phyloP scores from a whole-genome alignment of 1,140 invertebrate genomes.

The Triops cancriformis region DNA sequence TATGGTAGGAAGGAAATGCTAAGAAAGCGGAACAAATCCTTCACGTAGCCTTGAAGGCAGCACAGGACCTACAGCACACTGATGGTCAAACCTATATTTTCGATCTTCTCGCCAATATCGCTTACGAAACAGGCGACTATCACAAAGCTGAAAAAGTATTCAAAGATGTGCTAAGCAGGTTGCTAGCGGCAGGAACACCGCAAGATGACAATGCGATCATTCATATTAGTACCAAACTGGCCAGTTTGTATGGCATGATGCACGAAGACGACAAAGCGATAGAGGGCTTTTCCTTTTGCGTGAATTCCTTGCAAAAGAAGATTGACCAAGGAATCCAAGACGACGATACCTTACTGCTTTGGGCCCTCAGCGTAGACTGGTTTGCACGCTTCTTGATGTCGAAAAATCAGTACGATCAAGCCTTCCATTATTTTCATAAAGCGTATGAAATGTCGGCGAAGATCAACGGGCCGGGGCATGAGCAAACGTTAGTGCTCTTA shows the following conservation, averaged over 20 bases:
- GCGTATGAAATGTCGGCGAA: constrained; percentile 57
- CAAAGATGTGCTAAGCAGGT: constrained; percentile 62
- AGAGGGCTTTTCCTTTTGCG: constrained; percentile 64
- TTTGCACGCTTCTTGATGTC: constrained; percentile 68
- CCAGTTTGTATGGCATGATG: constrained; percentile 46
- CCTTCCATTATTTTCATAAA: constrained; percentile 55
- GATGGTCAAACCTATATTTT: constrained; percentile 76
- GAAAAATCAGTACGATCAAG: constrained; percentile 49
- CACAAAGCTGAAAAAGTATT: constrained; percentile 77
- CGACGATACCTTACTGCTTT: constrained; percentile 51
- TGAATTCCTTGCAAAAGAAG: constrained; percentile 54
- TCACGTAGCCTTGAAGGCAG: constrained; percentile 68
- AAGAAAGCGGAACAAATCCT: constrained; percentile 74
- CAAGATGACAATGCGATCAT: constrained; percentile 66
- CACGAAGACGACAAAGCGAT: constrained; percentile 58
- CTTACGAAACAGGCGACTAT: constrained; percentile 62
- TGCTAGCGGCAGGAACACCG: constrained; percentile 55
- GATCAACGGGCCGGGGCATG: constrained; percentile 55
- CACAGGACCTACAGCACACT: constrained; percentile 64
- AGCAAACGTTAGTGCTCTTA: constrained; percentile 65
- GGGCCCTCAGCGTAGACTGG: constrained; percentile 66
- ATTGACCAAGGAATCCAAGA: constrained; percentile 45
- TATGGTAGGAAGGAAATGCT: constrained; percentile 55
- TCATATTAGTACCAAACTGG: constrained; percentile 57
- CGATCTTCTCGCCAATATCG: constrained; percentile 83